phyloP scores from a whole-genome alignment of 2,113 vertebrate genomes.

The Jaculus jaculus region DNA sequence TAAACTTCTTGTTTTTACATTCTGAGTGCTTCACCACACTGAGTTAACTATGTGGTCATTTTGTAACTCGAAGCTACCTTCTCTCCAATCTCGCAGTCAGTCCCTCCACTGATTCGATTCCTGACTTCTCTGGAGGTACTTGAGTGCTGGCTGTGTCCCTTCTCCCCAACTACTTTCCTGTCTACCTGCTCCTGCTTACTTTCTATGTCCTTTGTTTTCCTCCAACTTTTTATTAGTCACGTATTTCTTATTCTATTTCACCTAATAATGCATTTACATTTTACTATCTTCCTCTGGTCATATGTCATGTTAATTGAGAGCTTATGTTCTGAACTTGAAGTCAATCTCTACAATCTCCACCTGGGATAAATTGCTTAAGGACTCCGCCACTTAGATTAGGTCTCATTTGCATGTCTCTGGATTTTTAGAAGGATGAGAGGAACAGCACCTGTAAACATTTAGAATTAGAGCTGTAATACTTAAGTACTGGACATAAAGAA shows the following conservation, averaged over 20 bases:
- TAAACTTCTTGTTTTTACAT: not conserved
- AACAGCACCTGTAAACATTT: not conserved
- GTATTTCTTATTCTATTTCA: not conserved
- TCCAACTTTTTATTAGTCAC: not conserved
- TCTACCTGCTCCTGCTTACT: not conserved
- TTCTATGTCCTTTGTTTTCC: not conserved
- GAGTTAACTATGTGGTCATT: not conserved
- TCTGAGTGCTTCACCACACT: not conserved
- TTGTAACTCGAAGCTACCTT: not conserved
- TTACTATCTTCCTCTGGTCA: not conserved
- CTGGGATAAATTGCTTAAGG: not conserved
- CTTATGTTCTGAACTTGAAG: not conserved
- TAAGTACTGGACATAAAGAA: not conserved
- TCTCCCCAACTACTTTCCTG: not conserved
- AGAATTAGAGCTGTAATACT: not conserved
- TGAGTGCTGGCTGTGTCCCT: not conserved
- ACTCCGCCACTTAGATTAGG: not conserved
- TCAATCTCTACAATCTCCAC: not conserved
- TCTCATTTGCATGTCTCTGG: too few species aligned
- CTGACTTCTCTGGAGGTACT: accelerated
- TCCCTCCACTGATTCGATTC: not conserved
- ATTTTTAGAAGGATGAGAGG: too few species aligned
- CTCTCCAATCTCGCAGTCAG: not conserved
- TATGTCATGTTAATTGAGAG: not conserved
- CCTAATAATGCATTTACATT: too few species aligned